Base-by-base conservation (phyloP, 1,140 invertebrate genomes). In the Brachionus rotundiformis region DNA sequence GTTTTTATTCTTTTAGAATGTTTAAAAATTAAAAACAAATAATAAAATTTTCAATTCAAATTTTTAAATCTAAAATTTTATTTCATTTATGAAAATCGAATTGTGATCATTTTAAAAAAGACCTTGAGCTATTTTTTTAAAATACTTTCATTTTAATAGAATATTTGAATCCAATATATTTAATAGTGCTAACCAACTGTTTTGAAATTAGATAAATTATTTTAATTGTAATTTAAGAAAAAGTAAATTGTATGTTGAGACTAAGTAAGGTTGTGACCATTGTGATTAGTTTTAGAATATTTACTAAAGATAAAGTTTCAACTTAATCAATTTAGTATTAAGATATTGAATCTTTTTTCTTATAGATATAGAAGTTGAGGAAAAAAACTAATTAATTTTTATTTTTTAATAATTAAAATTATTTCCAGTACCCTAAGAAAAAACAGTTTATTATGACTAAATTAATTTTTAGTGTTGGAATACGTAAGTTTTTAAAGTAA, bases 191-290 rank as follows among this genome's bases (percentile, higher is more conserved):
- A 54, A 19, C n/a, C 3, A 54, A 2, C 23, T 54, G 47, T 54
- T 7, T 33, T 65, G 61, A 33, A 33, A 65, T 65, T 33, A 65
- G 31, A 65, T 54, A 23, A 54, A 54, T 41, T 41, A 25, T n/a
- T 19, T 54, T 16, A 54, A 8, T 54, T 54, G 47, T 54, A 54
- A 54, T 54, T 54, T 54, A 54, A 54, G 47, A 54, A 54, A 54
- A 8, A 54, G 47, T 54, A 54, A 54, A 54, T 54, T 16, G 7
- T 54, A 7, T 54, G 16, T 54, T 54, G 23, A 54, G n/a, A 19
- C 47, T 23, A 23, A 54, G 47, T 19, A 54, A 54, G 16, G 47
- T 54, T 54, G 47, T 54, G 47, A 54, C 47, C 47, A 8, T 54
- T 19, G n/a, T 16, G 47, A 54, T 54, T 54, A 54, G 16, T 54